phyloP scores from a whole-genome alignment of 1,140 invertebrate species.

The Drosophila serrata region DNA sequence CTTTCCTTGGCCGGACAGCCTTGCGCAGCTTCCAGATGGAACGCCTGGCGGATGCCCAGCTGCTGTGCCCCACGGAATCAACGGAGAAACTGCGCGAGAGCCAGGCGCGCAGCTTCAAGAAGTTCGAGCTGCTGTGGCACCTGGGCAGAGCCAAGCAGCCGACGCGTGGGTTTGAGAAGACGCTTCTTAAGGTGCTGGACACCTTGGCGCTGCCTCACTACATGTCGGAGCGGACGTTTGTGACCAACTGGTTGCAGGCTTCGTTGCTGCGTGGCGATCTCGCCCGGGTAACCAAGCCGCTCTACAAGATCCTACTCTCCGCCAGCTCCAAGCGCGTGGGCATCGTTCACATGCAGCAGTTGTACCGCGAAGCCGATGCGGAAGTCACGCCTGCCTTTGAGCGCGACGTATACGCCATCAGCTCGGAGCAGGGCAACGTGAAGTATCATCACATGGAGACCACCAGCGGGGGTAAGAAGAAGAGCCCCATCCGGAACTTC shows the following conservation, averaged over 20 bases:
- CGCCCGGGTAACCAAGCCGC: constrained; percentile 91
- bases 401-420: constrained; percentile 93
- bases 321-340: constrained; percentile 94
- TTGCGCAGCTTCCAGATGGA: constrained; percentile 65
- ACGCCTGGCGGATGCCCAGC: constrained; percentile 69
- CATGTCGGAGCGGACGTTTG: constrained; percentile 82
- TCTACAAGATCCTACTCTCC: constrained; percentile 92
- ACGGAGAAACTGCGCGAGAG: constrained; percentile 79
- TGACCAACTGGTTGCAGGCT: constrained; percentile 85
- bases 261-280: constrained; percentile 91
- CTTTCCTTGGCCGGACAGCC: constrained; percentile 29
- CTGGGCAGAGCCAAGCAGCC: constrained; percentile 88
- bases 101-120: constrained; percentile 89
- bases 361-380: constrained; percentile 87
- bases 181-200: constrained; percentile 79
- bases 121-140: constrained; percentile 93
- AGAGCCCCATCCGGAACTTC: constrained; percentile 79
- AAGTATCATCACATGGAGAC: constrained; percentile 91
- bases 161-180: constrained; percentile 85
- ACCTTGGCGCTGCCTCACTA: constrained; percentile 75
- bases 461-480: constrained; percentile 68
- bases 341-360: constrained; percentile 93
- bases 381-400: constrained; percentile 84
- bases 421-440: constrained; percentile 93
- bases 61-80: constrained; percentile 67